Conservation (phyloP, 1,140 invertebrate genomes). For the Apis florea region DNA sequence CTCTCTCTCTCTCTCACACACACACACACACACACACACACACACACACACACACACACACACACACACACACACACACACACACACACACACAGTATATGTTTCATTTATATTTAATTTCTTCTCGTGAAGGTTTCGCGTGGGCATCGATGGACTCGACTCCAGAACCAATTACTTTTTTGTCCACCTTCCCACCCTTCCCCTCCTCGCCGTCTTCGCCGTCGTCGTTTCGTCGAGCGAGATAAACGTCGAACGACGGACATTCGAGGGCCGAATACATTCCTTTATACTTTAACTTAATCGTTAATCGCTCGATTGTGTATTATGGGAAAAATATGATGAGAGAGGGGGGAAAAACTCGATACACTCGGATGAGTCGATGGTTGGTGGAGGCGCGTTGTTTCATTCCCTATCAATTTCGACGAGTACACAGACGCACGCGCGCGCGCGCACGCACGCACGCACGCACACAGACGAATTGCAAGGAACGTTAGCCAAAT, state of each 20-base stretch:
- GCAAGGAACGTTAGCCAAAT: slow-evolving; percentile 64
- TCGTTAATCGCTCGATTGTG: too few relatives aligned
- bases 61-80: too few relatives aligned
- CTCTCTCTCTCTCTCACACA: too few relatives aligned
- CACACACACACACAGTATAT: too few relatives aligned
- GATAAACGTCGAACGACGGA: background rate
- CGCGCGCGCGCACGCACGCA: too few relatives aligned
- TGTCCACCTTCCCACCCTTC: background rate
- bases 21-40: too few relatives aligned
- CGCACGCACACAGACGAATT: background rate
- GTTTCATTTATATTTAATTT: background rate
- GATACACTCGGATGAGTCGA: background rate
- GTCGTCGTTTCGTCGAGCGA: background rate
- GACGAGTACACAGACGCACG: background rate
- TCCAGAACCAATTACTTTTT: background rate
- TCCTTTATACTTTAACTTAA: too few relatives aligned
- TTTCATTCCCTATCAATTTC: slow-evolving; percentile 56
- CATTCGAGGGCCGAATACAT: too few relatives aligned
- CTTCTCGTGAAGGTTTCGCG: background rate
- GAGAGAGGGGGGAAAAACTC: too few relatives aligned
- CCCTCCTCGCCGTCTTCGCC: background rate
- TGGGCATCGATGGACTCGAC: background rate
- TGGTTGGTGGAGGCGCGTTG: background rate
- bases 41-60: too few relatives aligned
- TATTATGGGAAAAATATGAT: too few relatives aligned